Conservation (phyloP, 2,888 invertebrate species). For the Rhopalosiphum nymphaeae region DNA sequence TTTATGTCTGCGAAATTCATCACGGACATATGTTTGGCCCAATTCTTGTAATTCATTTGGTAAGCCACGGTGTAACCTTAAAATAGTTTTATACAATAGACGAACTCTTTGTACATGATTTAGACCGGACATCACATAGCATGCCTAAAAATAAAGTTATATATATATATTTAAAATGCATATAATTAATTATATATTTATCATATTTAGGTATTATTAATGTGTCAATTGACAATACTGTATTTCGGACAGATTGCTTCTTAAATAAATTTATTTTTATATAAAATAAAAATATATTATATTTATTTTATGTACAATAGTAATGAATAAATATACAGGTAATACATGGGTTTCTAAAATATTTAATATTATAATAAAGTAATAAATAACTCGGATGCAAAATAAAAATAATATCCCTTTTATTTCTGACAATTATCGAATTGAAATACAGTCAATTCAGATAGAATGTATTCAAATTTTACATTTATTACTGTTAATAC, state of each 20-base stretch:
- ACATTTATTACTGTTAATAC: background rate
- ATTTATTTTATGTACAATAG: background rate
- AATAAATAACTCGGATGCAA: background rate
- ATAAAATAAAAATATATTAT: background rate
- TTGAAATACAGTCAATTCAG: background rate
- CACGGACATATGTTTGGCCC: conserved; percentile 83
- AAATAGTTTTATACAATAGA: conserved; percentile 82
- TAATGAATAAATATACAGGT: background rate
- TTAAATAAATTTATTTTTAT: background rate
- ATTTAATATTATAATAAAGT: background rate
- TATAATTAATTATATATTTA: background rate
- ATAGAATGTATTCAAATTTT: background rate
- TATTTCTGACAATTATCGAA: background rate
- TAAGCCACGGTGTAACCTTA: conserved; percentile 82
- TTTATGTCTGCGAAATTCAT: conserved; percentile 89
- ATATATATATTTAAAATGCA: background rate
- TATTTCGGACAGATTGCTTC: background rate
- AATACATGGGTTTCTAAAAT: background rate
- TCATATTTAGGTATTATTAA: background rate
- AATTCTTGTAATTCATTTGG: conserved; percentile 79
- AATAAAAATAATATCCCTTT: background rate
- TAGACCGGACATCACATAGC: conserved; percentile 37
- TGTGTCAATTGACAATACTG: background rate
- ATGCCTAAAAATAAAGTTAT: background rate
- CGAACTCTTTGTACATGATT: conserved; percentile 77